Evolutionary conservation across 2,113 vertebrate species (phyloP).

Genomic region (Sylvilagus bachmani): DNA sequence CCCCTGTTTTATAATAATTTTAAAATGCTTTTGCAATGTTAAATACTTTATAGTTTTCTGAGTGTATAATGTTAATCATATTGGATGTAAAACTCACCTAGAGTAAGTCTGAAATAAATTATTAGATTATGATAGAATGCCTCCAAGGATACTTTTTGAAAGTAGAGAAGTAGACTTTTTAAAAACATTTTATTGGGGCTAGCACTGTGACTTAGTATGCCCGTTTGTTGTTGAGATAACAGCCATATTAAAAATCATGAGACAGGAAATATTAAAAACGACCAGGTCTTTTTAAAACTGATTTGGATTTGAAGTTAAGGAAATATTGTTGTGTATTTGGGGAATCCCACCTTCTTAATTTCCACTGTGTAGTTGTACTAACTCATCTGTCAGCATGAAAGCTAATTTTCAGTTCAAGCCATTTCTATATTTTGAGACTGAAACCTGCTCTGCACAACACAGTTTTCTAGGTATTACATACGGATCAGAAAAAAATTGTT

Average conservation of each 20-base stretch:
- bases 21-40: neutral
- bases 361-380: neutral
- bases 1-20: neutral
- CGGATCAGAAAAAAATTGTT: conserved; percentile 9
- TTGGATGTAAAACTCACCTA: neutral
- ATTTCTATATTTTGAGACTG: neutral
- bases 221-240: neutral
- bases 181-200: neutral
- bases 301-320: conserved; percentile 15
- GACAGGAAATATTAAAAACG: neutral
- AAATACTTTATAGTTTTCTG: no score
- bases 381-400: neutral
- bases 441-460: neutral
- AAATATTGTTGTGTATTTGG: neutral
- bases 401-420: neutral
- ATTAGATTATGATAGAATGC: neutral
- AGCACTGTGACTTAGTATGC: no score
- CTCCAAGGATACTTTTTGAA: neutral
- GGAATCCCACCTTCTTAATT: neutral
- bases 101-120: neutral
- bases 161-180: neutral
- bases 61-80: neutral
- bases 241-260: neutral
- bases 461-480: neutral
- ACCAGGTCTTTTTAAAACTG: neutral